Percentiles rank a stretch among this genome's conserved stretches.
phyloP scores from a whole-genome alignment of 2,113 vertebrate species.

The Pelecanus crispus region DNA sequence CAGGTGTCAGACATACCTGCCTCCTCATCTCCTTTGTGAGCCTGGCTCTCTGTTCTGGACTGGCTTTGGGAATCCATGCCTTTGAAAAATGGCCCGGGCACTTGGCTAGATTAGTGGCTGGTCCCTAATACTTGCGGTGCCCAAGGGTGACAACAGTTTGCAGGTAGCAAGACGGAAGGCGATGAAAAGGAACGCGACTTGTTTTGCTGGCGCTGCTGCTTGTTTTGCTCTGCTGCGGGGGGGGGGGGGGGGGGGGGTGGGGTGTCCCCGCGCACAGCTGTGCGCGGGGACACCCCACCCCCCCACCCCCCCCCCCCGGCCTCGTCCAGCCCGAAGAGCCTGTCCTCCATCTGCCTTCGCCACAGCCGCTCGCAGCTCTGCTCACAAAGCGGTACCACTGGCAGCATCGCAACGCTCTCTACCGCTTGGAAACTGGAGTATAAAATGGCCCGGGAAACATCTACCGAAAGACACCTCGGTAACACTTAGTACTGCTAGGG shows the following conservation, averaged over 20 bases:
- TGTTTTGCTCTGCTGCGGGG: no score
- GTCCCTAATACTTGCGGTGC: no score
- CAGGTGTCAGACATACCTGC: no score
- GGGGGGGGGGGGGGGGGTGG: no score
- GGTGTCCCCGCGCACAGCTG: no score
- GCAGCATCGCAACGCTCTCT: accelerated
- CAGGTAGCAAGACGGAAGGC: no score
- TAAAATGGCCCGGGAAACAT: not conserved
- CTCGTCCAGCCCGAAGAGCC: no score
- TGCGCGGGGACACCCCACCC: no score
- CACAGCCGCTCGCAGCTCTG: not conserved
- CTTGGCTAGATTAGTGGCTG: accelerated
- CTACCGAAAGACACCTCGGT: accelerated
- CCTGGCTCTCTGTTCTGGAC: not conserved
- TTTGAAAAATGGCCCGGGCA: no score
- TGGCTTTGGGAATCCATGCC: no score
- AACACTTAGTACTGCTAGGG: not conserved
- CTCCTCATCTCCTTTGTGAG: not conserved
- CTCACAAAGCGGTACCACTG: accelerated
- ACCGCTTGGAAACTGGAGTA: no score
- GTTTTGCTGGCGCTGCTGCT: not conserved
- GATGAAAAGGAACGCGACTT: not conserved
- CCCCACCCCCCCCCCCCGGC: no score
- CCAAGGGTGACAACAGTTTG: not conserved
- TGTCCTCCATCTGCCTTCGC: accelerated